Evolutionary conservation across 2,797 vertebrate genomes (phyloP).

Genomic region (Sciurus carolinensis): DNA sequence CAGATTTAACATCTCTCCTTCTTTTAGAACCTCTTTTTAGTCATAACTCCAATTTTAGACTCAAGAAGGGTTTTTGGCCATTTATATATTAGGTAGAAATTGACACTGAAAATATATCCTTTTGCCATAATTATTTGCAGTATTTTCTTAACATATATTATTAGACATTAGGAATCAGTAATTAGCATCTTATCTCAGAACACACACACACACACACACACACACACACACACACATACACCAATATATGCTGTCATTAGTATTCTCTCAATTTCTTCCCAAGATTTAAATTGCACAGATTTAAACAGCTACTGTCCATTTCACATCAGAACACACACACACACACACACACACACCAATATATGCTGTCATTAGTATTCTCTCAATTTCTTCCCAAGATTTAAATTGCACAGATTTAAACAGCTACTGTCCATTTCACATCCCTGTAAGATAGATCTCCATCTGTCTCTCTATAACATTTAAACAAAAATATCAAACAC

Average conservation of each 20-base stretch:
- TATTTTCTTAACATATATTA: conserved; percentile 48
- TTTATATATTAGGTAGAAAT: conserved; percentile 52
- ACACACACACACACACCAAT: neutral
- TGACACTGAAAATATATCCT: conserved; percentile 34
- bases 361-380: neutral
- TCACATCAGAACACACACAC: neutral
- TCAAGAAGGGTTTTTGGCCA: conserved; percentile 51
- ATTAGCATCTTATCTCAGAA: neutral
- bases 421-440: neutral
- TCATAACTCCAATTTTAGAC: conserved; percentile 62
- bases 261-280: neutral
- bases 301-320: neutral
- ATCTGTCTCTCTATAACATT: neutral
- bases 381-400: conserved; percentile 15
- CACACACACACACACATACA: neutral
- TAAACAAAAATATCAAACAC: neutral
- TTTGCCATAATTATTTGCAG: conserved; percentile 7
- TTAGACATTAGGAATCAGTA: conserved; percentile 54
- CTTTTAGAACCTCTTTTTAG: conserved; percentile 73
- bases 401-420: conserved; percentile 1
- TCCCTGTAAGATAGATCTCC: neutral
- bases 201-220: neutral
- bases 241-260: neutral
- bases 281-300: conserved; percentile 42
- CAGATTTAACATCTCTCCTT: conserved; percentile 70